Evolutionary conservation across 2,888 invertebrate genomes (phyloP).

Genomic region (Drosophila mayaguana): DNA sequence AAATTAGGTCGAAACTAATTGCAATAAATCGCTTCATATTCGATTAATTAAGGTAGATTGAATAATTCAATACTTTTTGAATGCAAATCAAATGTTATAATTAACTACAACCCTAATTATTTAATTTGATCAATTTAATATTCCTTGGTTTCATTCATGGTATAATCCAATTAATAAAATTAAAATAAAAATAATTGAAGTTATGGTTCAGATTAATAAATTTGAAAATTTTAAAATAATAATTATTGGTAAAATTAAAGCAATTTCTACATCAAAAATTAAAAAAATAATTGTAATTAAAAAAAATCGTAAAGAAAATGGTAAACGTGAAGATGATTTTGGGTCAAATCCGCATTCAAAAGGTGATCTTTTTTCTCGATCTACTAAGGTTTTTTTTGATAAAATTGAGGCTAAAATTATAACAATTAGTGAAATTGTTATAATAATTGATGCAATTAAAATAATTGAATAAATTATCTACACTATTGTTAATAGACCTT

Average conservation of each 20-base stretch:
- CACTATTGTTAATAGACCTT: slow-evolving; percentile 87
- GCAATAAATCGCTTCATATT: background rate
- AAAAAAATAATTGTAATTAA: background rate
- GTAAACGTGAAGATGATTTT: slow-evolving; percentile 81
- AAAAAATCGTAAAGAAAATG: background rate
- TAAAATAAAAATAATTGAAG: no score
- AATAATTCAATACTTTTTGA: slow-evolving; percentile 1
- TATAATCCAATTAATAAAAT: background rate
- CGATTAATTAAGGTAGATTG: background rate
- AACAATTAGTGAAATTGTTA: slow-evolving; percentile 85
- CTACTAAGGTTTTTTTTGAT: slow-evolving; percentile 45
- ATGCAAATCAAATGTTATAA: background rate
- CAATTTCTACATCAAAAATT: no score
- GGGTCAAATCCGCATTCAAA: slow-evolving; percentile 89
- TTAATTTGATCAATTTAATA: background rate
- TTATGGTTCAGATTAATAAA: no score
- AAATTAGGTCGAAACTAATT: no score
- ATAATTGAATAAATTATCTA: slow-evolving; percentile 87
- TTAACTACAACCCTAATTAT: background rate
- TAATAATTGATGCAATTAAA: slow-evolving; percentile 82
- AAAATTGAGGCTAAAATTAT: slow-evolving; percentile 79
- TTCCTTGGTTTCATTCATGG: background rate
- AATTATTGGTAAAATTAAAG: no score
- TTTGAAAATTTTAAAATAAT: no score
- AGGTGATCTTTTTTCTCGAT: slow-evolving; percentile 87